Percentiles rank a stretch among this genome's conserved stretches.
phyloP scores from a whole-genome alignment of 2,888 invertebrate genomes.

The Parascotia fuliginaria region DNA sequence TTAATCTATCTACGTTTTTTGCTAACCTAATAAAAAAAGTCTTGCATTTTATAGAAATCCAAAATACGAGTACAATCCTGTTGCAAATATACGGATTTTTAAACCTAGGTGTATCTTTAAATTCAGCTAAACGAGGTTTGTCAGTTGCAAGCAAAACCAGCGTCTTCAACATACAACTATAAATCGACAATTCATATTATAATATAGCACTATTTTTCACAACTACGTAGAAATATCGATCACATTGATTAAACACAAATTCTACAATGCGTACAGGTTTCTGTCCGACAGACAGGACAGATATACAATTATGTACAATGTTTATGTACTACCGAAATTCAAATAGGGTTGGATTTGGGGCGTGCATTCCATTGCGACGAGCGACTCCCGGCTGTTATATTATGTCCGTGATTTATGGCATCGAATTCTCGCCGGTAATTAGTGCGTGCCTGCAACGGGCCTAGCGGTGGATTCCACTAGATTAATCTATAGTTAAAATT shows the following conservation, averaged over 20 bases:
- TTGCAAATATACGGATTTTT: too few species aligned
- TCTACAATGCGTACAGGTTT: neutral
- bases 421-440: conserved; percentile 84
- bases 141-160: too few species aligned
- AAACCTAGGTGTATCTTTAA: too few species aligned
- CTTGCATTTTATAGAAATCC: too few species aligned
- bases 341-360: conserved; percentile 75
- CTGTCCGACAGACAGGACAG: neutral
- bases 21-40: too few species aligned
- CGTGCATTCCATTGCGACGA: conserved; percentile 75
- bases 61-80: too few species aligned
- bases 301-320: conserved; percentile 1
- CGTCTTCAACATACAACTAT: too few species aligned
- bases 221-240: neutral
- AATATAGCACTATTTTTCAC: too few species aligned
- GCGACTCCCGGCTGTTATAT: conserved; percentile 73
- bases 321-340: conserved; percentile 51
- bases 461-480: conserved; percentile 37
- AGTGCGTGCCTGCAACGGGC: conserved; percentile 77
- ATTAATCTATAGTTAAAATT: conserved; percentile 22
- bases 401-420: conserved; percentile 85
- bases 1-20: too few species aligned
- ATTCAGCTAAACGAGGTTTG: too few species aligned
- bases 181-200: too few species aligned
- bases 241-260: neutral